phyloP scores from a whole-genome alignment of 2,888 invertebrate species.

The Metalampra italica region DNA sequence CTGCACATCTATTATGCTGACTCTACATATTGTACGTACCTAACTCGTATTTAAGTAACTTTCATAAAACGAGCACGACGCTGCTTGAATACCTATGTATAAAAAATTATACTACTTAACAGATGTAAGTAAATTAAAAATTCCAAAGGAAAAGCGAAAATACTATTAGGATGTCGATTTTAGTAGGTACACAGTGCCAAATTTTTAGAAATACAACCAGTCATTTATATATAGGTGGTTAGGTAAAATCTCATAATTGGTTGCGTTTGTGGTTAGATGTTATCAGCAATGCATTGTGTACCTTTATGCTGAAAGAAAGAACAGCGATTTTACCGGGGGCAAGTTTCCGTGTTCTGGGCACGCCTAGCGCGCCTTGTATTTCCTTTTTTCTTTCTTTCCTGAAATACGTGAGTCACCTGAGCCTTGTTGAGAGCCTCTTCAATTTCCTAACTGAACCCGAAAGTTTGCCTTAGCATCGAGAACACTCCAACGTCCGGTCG shows the following conservation, averaged over 20 bases:
- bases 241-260: neutral
- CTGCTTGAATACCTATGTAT: too few species aligned
- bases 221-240: too few species aligned
- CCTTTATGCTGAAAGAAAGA: neutral
- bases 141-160: too few species aligned
- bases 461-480: slow-evolving; percentile 1
- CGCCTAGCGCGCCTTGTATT: neutral
- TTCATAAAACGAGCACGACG: too few species aligned
- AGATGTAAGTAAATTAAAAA: too few species aligned
- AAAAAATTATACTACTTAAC: too few species aligned
- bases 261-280: neutral
- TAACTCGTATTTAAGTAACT: too few species aligned
- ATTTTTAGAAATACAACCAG: too few species aligned
- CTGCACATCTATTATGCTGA: too few species aligned
- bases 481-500: slow-evolving; percentile 1
- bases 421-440: slow-evolving; percentile 4
- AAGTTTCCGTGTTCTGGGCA: neutral
- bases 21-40: too few species aligned
- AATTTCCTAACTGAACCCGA: slow-evolving; percentile 5
- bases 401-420: slow-evolving; percentile 6
- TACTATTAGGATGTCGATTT: too few species aligned
- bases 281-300: neutral
- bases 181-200: too few species aligned
- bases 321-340: neutral
- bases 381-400: neutral